phyloP scores from a whole-genome alignment of 1,140 invertebrate genomes.

The Diprion similis region DNA sequence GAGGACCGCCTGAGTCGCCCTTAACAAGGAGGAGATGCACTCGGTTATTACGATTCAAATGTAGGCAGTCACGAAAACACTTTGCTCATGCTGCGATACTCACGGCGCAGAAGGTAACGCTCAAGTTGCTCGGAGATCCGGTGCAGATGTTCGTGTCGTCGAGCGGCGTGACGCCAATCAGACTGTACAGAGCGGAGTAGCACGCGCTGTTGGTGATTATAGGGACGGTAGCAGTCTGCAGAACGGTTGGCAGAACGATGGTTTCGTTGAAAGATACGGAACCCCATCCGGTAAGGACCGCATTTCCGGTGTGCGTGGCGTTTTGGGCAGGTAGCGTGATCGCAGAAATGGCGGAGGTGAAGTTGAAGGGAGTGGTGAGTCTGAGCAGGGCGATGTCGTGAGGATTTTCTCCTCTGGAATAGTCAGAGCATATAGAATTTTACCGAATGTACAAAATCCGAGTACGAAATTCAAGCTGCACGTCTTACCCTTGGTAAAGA shows the following conservation, averaged over 20 bases:
- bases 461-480: too few species aligned
- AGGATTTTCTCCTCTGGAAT: constrained; percentile 57
- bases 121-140: constrained; percentile 64
- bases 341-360: constrained; percentile 53
- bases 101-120: constrained; percentile 67
- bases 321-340: constrained; percentile 57
- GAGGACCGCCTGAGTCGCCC: constrained; percentile 60
- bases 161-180: constrained; percentile 29
- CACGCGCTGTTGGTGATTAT: constrained; percentile 35
- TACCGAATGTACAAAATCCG: too few species aligned
- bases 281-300: constrained; percentile 62
- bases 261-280: constrained; percentile 33
- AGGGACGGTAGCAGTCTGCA: constrained; percentile 44
- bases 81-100: constrained; percentile 38
- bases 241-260: constrained; percentile 22
- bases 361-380: constrained; percentile 62
- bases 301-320: constrained; percentile 48
- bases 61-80: too few species aligned
- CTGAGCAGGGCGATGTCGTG: constrained; percentile 72
- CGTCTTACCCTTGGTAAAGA: constrained; percentile 49
- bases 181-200: constrained; percentile 11
- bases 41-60: too few species aligned
- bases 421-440: background rate
- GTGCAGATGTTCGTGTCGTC: constrained; percentile 62
- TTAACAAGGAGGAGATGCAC: constrained; percentile 20